Percentiles rank a stretch among this genome's conserved stretches.
Evolutionary conservation across 2,888 invertebrate species (phyloP).

Genomic region (Gymnosoma rotundatum): DNA sequence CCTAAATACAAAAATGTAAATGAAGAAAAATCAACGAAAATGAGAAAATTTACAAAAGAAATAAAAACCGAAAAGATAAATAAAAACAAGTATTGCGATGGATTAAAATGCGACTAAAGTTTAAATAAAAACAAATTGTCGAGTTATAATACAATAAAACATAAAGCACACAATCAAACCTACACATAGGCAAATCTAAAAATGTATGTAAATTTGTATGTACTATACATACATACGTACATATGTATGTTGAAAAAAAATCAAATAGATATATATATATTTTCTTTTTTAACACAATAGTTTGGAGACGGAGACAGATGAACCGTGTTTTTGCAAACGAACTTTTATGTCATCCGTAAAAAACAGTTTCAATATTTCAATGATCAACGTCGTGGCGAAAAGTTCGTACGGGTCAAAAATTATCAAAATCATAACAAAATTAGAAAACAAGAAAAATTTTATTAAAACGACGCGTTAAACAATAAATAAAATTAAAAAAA

Average conservation of each 20-base stretch:
- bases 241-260: constrained; percentile 32
- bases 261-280: constrained; percentile 22
- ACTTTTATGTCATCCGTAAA: constrained; percentile 67
- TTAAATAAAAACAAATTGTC: constrained; percentile 68
- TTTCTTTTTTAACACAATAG: constrained; percentile 59
- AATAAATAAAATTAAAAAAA: constrained; percentile 4
- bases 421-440: constrained; percentile 44
- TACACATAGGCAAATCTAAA: constrained; percentile 14
- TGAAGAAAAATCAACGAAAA: constrained; percentile 63
- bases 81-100: constrained; percentile 58
- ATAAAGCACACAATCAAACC: constrained; percentile 40
- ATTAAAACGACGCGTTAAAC: constrained; percentile 20
- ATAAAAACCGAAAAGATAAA: constrained; percentile 11
- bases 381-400: constrained; percentile 70
- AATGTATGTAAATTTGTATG: background rate
- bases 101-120: constrained; percentile 67
- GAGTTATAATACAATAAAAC: constrained; percentile 65
- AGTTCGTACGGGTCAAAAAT: constrained; percentile 70
- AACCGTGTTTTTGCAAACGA: constrained; percentile 68
- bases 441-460: constrained; percentile 37
- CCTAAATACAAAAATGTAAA: constrained; percentile 52
- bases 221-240: background rate
- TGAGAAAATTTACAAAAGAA: constrained; percentile 45
- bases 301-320: constrained; percentile 57
- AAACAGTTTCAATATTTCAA: constrained; percentile 68